Percentiles rank a stretch among this genome's conserved stretches.
Evolutionary conservation across 2,797 vertebrate species (phyloP).

Genomic region (Melanotaenia boesemani): DNA sequence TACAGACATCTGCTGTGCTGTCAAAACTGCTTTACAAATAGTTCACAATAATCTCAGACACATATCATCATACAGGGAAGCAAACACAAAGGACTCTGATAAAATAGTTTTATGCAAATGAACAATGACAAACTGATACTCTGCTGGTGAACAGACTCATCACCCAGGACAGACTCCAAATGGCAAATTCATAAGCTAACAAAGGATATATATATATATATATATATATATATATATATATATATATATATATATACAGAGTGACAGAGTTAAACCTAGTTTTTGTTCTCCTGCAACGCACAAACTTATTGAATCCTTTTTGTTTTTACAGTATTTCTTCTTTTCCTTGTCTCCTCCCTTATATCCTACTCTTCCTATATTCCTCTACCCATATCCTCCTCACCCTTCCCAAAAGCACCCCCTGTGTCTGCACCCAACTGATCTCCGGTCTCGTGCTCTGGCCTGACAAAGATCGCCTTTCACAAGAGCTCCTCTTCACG

Average conservation of each 20-base stretch:
- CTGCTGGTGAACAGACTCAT: conserved; percentile 10
- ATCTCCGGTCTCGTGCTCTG: conserved; percentile 62
- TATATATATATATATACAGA: no score
- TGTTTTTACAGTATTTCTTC: conserved; percentile 30
- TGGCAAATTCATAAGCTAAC: neutral
- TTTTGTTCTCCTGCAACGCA: neutral
- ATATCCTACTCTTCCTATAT: conserved; percentile 9
- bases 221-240: no score
- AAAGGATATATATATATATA: neutral
- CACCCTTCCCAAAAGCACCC: conserved; percentile 29
- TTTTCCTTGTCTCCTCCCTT: conserved; percentile 39
- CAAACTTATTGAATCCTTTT: neutral
- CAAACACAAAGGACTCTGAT: neutral
- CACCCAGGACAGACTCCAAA: neutral
- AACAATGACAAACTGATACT: conserved; percentile 26
- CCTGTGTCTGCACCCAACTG: conserved; percentile 73
- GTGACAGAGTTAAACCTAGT: neutral
- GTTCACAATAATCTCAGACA: conserved; percentile 22
- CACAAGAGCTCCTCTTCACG: conserved; percentile 59
- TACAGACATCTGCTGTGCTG: conserved; percentile 59
- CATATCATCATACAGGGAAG: neutral
- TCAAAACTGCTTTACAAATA: conserved; percentile 58
- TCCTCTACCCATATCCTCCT: conserved; percentile 4
- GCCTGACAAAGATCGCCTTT: conserved; percentile 81
- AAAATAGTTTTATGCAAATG: conserved; percentile 28